Conservation (phyloP, 2,888 invertebrate genomes). For the Lissonota sp. region DNA sequence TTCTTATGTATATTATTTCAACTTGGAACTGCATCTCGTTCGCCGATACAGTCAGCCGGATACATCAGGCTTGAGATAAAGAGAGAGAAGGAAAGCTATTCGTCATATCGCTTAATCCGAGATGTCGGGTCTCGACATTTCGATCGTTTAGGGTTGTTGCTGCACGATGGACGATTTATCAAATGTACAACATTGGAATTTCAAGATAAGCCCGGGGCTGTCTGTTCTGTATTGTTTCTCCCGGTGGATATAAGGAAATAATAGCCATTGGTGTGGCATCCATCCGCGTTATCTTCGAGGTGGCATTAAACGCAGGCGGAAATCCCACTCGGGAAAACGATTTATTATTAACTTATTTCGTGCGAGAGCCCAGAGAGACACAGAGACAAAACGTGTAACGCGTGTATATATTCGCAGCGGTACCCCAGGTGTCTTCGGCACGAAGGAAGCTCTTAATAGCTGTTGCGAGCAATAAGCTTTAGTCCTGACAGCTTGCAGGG, state of each 20-base stretch:
- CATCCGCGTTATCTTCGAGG: too few relatives aligned
- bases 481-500: background rate
- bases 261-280: background rate
- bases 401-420: constrained; percentile 55
- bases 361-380: constrained; percentile 34
- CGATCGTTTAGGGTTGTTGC: background rate
- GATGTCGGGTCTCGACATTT: constrained; percentile 4
- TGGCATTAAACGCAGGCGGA: background rate
- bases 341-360: constrained; percentile 75
- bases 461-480: constrained; percentile 49
- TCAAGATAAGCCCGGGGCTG: background rate
- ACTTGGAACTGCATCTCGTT: background rate
- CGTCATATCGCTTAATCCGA: background rate
- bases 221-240: constrained; percentile 3
- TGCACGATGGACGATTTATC: constrained; percentile 29
- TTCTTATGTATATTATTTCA: background rate
- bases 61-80: background rate
- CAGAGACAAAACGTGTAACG: constrained; percentile 67
- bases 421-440: constrained; percentile 64
- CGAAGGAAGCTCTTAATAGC: constrained; percentile 68
- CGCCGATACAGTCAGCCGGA: background rate
- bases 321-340: constrained; percentile 62
- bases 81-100: background rate
- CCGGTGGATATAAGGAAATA: constrained; percentile 30
- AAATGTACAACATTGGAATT: background rate